These are phyloP conservation scores for Metopia argyrocephala DNA, from an alignment of 2,888 invertebrate genomes.

Conservation along the genomic window DNA sequence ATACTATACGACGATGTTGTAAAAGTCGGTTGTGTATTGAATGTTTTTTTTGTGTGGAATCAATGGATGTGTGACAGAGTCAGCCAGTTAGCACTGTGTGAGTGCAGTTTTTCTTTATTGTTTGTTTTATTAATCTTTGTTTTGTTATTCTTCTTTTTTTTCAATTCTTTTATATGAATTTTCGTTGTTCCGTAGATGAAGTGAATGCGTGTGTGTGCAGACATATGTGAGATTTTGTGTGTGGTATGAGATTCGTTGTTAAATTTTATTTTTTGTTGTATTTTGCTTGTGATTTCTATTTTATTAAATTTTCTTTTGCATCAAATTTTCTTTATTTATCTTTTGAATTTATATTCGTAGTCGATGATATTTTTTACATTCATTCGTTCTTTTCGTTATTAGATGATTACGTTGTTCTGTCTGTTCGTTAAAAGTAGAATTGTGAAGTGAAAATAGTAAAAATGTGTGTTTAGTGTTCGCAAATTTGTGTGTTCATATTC, in stretches of 20 bases:
- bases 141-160: slow-evolving; percentile 46
- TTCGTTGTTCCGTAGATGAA: neutral
- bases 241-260: slow-evolving; percentile 47
- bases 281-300: slow-evolving; percentile 39
- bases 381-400: slow-evolving; percentile 24
- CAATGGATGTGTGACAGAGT: slow-evolving; percentile 57
- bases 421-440: too few relatives aligned
- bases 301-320: slow-evolving; percentile 22
- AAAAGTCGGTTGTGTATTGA: slow-evolving; percentile 40
- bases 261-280: slow-evolving; percentile 27
- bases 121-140: slow-evolving; percentile 22
- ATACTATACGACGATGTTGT: slow-evolving; percentile 41
- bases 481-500: neutral
- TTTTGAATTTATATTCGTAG: slow-evolving; percentile 16
- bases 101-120: neutral
- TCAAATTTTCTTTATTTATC: slow-evolving; percentile 8
- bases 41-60: slow-evolving; percentile 45
- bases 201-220: slow-evolving; percentile 23
- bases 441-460: slow-evolving; percentile 12
- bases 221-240: slow-evolving; percentile 42
- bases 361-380: neutral
- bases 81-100: slow-evolving; percentile 36
- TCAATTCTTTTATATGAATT: neutral
- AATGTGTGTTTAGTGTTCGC: slow-evolving; percentile 6
- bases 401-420: slow-evolving; percentile 41